Conservation (phyloP, 2,113 vertebrate species). For the Perca fluviatilis region DNA sequence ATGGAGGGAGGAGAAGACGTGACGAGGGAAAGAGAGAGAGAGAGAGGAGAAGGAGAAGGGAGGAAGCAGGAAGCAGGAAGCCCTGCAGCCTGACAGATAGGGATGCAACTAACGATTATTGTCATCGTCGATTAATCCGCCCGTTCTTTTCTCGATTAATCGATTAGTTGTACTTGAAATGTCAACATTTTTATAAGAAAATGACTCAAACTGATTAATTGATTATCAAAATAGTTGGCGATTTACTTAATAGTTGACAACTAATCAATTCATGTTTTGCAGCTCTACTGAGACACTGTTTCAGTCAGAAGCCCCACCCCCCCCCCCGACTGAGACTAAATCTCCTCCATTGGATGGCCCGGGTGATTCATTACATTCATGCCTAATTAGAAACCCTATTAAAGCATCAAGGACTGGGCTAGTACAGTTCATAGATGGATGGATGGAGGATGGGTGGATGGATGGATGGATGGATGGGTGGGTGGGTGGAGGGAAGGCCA, state of each 20-base stretch:
- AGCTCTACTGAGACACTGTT: not conserved
- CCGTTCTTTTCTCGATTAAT: no score
- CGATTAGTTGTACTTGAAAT: no score
- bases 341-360: not conserved
- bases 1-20: constrained; percentile 18
- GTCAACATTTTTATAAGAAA: no score
- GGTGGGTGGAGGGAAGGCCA: not conserved
- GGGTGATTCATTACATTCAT: constrained; percentile 26
- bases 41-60: constrained; percentile 22
- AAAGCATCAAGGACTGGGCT: not conserved
- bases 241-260: no score
- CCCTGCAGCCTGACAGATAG: constrained; percentile 23
- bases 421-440: not conserved
- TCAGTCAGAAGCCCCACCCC: not conserved
- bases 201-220: no score
- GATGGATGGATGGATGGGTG: no score
- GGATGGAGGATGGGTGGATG: not conserved
- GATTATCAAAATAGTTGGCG: no score
- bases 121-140: no score
- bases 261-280: no score
- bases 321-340: not conserved
- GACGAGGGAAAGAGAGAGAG: constrained; percentile 19
- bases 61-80: constrained; percentile 4
- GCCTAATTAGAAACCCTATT: constrained; percentile 33
- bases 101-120: no score